phyloP scores from a whole-genome alignment of 2,888 invertebrate species.

The Leptothorax acervorum region DNA sequence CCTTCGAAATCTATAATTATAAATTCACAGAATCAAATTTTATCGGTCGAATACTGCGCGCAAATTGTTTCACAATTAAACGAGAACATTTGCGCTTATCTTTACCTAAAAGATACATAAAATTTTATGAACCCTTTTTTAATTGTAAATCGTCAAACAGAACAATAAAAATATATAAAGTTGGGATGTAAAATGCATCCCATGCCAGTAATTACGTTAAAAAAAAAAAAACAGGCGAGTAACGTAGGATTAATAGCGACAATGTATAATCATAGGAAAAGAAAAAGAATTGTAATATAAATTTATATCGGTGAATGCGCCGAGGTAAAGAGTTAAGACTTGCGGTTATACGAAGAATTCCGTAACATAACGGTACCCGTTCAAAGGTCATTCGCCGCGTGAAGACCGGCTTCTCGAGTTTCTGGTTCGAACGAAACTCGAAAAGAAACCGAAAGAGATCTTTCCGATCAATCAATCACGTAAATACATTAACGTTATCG shows the following conservation, averaged over 20 bases:
- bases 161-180: neutral
- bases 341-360: conserved; percentile 25
- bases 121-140: neutral
- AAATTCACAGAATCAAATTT: neutral
- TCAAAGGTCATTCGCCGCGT: conserved; percentile 38
- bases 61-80: neutral
- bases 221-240: neutral
- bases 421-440: neutral
- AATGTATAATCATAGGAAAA: neutral
- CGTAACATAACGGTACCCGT: conserved; percentile 42
- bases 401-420: neutral
- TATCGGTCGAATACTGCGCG: neutral
- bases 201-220: neutral
- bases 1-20: neutral
- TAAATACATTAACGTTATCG: neutral
- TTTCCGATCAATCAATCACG: neutral
- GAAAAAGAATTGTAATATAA: neutral
- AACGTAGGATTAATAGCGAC: neutral
- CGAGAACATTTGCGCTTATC: neutral
- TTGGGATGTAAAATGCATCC: neutral
- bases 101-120: neutral
- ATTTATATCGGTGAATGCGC: neutral
- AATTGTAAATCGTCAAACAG: neutral
- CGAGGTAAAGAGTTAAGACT: neutral
- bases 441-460: neutral